These are phyloP conservation scores for Leptogaster cylindrica DNA, from an alignment of 2,888 invertebrate genomes.

Conservation along the genomic window DNA sequence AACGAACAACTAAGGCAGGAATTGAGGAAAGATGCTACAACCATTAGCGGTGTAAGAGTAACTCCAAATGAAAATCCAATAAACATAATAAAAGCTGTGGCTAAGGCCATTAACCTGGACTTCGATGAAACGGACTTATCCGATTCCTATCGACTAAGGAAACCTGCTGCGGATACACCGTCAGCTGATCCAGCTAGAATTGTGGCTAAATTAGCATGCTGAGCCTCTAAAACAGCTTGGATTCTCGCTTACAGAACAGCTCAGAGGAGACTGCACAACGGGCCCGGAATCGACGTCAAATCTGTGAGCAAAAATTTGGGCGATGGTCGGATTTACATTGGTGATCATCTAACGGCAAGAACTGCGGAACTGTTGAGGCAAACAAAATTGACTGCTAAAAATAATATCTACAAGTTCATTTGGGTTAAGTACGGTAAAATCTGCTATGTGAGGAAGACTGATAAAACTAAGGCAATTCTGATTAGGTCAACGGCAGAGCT, in stretches of 20 bases:
- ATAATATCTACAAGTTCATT: neutral
- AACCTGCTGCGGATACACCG: no score
- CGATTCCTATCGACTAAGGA: neutral
- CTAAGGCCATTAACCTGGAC: neutral
- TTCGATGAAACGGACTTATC: neutral
- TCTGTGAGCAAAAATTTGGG: neutral
- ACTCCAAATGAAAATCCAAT: neutral
- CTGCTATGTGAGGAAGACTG: no score
- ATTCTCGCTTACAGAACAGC: no score
- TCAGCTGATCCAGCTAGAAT: neutral
- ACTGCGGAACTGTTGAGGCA: neutral
- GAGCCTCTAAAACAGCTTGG: neutral
- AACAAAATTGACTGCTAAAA: neutral
- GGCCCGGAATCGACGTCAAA: neutral
- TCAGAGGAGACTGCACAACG: neutral
- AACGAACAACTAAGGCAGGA: neutral
- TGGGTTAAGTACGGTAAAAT: neutral
- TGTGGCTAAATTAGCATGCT: neutral
- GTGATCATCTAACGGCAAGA: neutral
- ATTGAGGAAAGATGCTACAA: no score
- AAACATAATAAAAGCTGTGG: neutral
- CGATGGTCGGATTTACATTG: neutral
- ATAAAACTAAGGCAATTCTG: no score
- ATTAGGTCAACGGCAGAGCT: no score
- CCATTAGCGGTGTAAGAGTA: neutral